A percentile compares a stretch with the other conserved stretches of the same genome.
phyloP scores from a whole-genome alignment of 2,888 invertebrate species.

The Sthenelais limicola region DNA sequence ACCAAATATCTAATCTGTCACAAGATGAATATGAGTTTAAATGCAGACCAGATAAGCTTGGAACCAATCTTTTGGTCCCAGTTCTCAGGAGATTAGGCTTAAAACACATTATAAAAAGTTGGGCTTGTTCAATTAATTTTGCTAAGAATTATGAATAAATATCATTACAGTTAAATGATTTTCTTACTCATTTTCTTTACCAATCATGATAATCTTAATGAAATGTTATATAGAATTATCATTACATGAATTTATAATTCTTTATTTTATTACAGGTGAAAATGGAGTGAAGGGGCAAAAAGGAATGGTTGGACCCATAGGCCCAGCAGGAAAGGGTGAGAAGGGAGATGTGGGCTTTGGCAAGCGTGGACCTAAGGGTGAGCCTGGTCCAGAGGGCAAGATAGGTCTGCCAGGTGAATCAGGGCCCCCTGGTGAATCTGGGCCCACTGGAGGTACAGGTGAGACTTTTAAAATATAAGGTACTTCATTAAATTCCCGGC shows the following conservation, averaged over 20 bases:
- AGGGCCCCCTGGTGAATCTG: not conserved
- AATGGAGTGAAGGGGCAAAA: slow-evolving; percentile 9
- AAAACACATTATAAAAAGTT: no score
- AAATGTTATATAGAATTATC: no score
- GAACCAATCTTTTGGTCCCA: no score
- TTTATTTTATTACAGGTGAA: slow-evolving; percentile 24
- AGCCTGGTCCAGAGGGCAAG: not conserved
- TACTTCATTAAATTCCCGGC: not conserved
- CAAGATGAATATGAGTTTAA: no score
- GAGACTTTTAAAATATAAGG: not conserved
- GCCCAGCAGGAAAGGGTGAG: slow-evolving; percentile 21
- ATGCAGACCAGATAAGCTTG: no score
- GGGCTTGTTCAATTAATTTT: no score
- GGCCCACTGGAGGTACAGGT: not conserved
- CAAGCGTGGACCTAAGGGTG: slow-evolving; percentile 1
- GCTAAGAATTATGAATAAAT: no score
- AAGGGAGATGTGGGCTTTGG: slow-evolving; percentile 25
- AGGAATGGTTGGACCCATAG: slow-evolving; percentile 22
- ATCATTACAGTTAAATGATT: no score
- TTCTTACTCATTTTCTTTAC: no score
- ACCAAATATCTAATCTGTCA: no score
- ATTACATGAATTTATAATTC: slow-evolving; percentile 19
- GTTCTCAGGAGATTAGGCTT: no score
- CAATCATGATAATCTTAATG: no score
- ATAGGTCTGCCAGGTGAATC: not conserved